phyloP scores from a whole-genome alignment of 1,140 invertebrate genomes.

The Dreissena rostriformis region DNA sequence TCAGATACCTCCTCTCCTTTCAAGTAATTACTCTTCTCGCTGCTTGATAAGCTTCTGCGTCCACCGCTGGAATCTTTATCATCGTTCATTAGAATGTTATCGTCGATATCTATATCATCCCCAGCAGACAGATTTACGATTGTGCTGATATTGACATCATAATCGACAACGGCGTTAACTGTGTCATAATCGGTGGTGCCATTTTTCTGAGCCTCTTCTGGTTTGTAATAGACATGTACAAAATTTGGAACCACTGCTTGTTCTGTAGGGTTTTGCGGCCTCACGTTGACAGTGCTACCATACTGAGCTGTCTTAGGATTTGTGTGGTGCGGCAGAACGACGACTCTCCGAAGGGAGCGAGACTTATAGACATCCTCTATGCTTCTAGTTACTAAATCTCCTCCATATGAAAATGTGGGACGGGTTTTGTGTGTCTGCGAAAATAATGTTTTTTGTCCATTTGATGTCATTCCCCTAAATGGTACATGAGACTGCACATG shows the following conservation, averaged over 20 bases:
- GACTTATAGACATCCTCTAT: constrained; percentile 44
- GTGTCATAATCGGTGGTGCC: background rate
- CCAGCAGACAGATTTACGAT: too few species aligned
- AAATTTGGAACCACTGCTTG: background rate
- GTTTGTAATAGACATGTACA: background rate
- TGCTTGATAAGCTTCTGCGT: background rate
- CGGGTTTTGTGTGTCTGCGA: background rate
- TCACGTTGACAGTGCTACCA: background rate
- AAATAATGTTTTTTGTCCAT: background rate
- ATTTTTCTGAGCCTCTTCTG: background rate
- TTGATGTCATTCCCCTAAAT: background rate
- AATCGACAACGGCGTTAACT: background rate
- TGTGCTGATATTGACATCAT: background rate
- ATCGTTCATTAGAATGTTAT: too few species aligned
- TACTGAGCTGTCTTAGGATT: background rate
- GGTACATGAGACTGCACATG: background rate
- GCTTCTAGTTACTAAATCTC: constrained; percentile 34
- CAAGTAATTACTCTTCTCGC: background rate
- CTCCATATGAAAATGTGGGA: background rate
- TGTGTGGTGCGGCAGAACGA: background rate
- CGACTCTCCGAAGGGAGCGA: background rate
- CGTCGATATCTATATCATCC: too few species aligned
- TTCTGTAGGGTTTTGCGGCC: background rate
- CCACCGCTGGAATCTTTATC: too few species aligned
- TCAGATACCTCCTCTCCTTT: background rate